Evolutionary conservation across 2,797 vertebrate genomes (phyloP).

Genomic region (Acanthurus tractus): DNA sequence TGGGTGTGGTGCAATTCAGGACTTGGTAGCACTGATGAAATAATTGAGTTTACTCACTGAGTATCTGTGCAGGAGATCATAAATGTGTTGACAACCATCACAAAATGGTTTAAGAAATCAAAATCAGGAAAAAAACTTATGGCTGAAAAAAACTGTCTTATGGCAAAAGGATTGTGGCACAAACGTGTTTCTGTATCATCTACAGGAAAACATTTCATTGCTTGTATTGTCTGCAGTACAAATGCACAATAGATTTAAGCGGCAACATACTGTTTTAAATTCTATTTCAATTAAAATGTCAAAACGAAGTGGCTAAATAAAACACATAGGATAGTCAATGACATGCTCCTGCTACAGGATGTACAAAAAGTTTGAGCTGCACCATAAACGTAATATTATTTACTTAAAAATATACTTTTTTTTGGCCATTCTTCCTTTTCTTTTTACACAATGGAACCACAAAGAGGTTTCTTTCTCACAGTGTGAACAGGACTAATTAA

Average conservation of each 20-base stretch:
- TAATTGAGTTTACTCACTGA: too few relatives aligned
- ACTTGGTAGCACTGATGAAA: too few relatives aligned
- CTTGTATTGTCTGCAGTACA: constrained; percentile 1
- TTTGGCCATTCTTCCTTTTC: not conserved
- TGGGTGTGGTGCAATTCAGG: too few relatives aligned
- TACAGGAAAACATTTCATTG: too few relatives aligned
- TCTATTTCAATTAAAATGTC: not conserved
- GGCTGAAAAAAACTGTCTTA: too few relatives aligned
- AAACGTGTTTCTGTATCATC: too few relatives aligned
- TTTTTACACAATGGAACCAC: not conserved
- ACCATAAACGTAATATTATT: not conserved
- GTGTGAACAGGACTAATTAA: not conserved
- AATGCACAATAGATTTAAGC: constrained; percentile 44
- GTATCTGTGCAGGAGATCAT: too few relatives aligned
- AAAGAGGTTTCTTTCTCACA: not conserved
- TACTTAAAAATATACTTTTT: not conserved
- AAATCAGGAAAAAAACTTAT: too few relatives aligned
- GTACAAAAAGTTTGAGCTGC: constrained; percentile 15
- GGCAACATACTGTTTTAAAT: constrained; percentile 35
- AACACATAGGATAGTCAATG: not conserved
- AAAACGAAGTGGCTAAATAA: constrained; percentile 14
- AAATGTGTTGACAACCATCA: too few relatives aligned
- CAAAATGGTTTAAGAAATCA: too few relatives aligned
- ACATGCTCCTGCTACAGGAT: constrained; percentile 6
- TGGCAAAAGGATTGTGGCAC: too few relatives aligned